Base-by-base conservation (phyloP, 2,797 vertebrate genomes). In the Picus viridis region DNA sequence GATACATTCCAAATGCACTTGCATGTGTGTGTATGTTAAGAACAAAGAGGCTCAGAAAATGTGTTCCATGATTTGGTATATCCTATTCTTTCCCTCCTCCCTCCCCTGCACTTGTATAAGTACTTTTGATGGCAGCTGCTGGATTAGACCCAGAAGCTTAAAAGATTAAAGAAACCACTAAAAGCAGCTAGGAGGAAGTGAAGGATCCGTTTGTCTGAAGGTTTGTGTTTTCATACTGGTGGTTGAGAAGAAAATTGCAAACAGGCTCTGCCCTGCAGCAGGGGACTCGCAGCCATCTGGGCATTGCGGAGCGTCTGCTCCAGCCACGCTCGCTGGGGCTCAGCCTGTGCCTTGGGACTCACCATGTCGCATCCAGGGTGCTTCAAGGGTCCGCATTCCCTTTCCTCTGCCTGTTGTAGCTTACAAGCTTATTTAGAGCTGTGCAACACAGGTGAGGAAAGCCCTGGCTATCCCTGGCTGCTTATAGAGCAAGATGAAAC, bases 121-220 rank as follows among this genome's bases (percentile, higher is more conserved):
- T 97, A 94, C 94, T 95, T 96, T 96, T 97, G 95, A 97, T 97
- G 97, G 96, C 91, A 96, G 96, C 96, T 97, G 97, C 96, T 97
- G 94, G 96, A 97, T 97, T 97, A 97, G 97, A 95, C 97, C 96
- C 62, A 95, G 97, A 96, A 98, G 98, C 97, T 98, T 98, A 97
- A 98, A 98, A 98, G 98, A 99, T 98, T 98, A 98, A 98, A 98
- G 96, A 92, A 97, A 97, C 96, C 96, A 97, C 95, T 98, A 96
- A 98, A 96, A 97, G 96, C 96, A 94, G 97, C 96, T 78, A 95
- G 94, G 91, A 97, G 95, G 97, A 98, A 97, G 96, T 79, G 84
- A 96, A 97, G 97, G 96, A 96, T 95, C 96, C 39, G 74, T 96
- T 97, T 97, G 95, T 94, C 93, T 95, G 93, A 96, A 96, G 92